phyloP scores from a whole-genome alignment of 2,888 invertebrate genomes.

The Gandaritis pyraliata region DNA sequence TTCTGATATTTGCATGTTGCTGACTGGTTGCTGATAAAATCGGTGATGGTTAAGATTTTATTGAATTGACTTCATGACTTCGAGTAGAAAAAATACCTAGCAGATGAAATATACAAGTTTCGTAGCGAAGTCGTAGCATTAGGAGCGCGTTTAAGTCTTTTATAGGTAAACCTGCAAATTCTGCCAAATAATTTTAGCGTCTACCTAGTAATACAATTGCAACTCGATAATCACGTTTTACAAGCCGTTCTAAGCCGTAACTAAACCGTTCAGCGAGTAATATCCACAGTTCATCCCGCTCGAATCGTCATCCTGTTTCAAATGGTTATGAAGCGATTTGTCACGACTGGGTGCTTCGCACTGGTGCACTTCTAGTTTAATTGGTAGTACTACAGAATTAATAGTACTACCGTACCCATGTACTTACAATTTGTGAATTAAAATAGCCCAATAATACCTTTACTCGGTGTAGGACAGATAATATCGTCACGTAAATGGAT shows the following conservation, averaged over 20 bases:
- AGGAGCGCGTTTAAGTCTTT: conserved; percentile 15
- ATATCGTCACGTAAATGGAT: no score
- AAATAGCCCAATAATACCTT: background rate
- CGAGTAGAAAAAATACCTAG: no score
- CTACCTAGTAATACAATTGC: no score
- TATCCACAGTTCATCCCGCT: conserved; percentile 30
- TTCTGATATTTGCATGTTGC: no score
- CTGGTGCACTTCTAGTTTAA: conserved; percentile 37
- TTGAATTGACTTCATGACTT: no score
- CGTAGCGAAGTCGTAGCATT: conserved; percentile 12
- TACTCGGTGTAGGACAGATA: no score
- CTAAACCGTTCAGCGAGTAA: conserved; percentile 33
- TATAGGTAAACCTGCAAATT: background rate
- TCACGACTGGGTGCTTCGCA: conserved; percentile 32
- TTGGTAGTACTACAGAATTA: conserved; percentile 4
- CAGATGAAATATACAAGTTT: no score
- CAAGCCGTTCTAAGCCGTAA: conserved; percentile 2
- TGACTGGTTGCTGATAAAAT: no score
- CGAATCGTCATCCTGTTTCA: conserved; percentile 38
- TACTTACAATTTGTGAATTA: background rate
- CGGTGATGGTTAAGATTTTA: no score
- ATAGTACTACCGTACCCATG: background rate
- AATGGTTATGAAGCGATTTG: conserved; percentile 40
- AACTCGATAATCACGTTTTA: no score
- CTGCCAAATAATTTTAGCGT: no score